Conservation (phyloP, 2,888 invertebrate genomes). For the Ichneumoninae sp. region DNA sequence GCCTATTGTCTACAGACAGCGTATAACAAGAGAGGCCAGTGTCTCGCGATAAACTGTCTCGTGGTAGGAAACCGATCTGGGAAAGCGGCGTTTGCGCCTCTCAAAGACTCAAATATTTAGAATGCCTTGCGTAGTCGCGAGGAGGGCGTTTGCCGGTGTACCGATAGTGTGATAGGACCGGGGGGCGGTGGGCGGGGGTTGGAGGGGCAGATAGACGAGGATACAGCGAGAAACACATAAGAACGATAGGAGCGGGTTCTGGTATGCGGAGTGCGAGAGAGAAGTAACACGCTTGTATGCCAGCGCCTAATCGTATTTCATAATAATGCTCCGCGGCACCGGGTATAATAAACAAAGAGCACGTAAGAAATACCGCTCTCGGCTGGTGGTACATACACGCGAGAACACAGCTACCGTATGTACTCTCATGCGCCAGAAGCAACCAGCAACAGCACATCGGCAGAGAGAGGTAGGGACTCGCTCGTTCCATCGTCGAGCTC, state of each 20-base stretch:
- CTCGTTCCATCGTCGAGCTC: slow-evolving; percentile 35
- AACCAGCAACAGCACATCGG: slow-evolving; percentile 55
- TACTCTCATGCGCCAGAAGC: slow-evolving; percentile 46
- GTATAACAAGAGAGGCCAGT: slow-evolving; percentile 9
- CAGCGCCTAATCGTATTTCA: slow-evolving; percentile 80
- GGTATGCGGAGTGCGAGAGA: slow-evolving; percentile 42
- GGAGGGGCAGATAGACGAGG: slow-evolving; percentile 11
- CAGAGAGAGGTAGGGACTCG: slow-evolving; percentile 36
- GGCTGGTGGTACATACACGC: slow-evolving; percentile 58
- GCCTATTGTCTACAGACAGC: not conserved
- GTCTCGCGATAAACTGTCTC: slow-evolving; percentile 49
- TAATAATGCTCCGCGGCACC: slow-evolving; percentile 77
- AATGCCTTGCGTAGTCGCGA: slow-evolving; percentile 67
- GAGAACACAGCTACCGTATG: slow-evolving; percentile 62
- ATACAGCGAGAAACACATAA: slow-evolving; percentile 38
- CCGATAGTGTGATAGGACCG: slow-evolving; percentile 18
- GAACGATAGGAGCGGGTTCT: slow-evolving; percentile 30
- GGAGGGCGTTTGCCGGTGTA: slow-evolving; percentile 47
- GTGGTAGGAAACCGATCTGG: slow-evolving; percentile 30
- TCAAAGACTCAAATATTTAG: slow-evolving; percentile 75
- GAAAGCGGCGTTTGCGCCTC: slow-evolving; percentile 62
- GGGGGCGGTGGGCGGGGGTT: not conserved
- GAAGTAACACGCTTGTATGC: slow-evolving; percentile 66
- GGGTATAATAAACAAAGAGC: slow-evolving; percentile 80
- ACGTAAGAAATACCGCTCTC: slow-evolving; percentile 81